These are phyloP conservation scores for Drosophila nigrodunni DNA, from an alignment of 1,140 invertebrate genomes.

Conservation along the genomic window DNA sequence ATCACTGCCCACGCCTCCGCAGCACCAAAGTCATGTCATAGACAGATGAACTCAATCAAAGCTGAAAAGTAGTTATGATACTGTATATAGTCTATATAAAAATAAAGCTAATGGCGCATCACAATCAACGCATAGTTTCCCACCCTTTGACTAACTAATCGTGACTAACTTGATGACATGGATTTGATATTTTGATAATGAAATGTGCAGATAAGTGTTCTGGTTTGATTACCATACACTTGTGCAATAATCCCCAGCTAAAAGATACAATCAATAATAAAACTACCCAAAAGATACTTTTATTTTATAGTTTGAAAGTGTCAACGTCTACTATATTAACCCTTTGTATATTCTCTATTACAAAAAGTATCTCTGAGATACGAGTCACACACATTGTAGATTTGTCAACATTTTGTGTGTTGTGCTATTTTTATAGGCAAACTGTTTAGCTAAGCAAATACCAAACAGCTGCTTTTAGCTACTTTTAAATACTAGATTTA, in stretches of 20 bases:
- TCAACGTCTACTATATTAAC: too few relatives aligned
- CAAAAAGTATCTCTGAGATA: too few relatives aligned
- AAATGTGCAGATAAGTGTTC: constrained; percentile 7
- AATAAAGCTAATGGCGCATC: constrained; percentile 56
- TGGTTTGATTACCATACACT: not conserved
- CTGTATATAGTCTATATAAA: not conserved
- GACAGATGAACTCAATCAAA: constrained; percentile 51
- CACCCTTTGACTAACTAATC: constrained; percentile 5
- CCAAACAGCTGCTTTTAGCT: not conserved
- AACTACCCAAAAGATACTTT: not conserved
- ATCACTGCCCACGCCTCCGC: constrained; percentile 22
- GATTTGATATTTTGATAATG: constrained; percentile 28
- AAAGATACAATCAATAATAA: not conserved
- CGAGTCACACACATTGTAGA: too few relatives aligned
- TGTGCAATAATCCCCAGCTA: not conserved
- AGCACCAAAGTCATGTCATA: constrained; percentile 51
- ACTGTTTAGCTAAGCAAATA: not conserved
- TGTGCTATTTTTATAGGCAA: too few relatives aligned
- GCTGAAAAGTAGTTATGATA: constrained; percentile 10
- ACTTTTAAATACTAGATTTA: constrained; percentile 7
- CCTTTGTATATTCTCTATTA: too few relatives aligned
- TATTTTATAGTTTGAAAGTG: too few relatives aligned
- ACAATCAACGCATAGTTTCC: constrained; percentile 18
- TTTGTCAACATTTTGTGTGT: too few relatives aligned
- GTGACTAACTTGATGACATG: constrained; percentile 51